Evolutionary conservation across 1,140 invertebrate genomes (phyloP).

Genomic region (Drosophila melanica): DNA sequence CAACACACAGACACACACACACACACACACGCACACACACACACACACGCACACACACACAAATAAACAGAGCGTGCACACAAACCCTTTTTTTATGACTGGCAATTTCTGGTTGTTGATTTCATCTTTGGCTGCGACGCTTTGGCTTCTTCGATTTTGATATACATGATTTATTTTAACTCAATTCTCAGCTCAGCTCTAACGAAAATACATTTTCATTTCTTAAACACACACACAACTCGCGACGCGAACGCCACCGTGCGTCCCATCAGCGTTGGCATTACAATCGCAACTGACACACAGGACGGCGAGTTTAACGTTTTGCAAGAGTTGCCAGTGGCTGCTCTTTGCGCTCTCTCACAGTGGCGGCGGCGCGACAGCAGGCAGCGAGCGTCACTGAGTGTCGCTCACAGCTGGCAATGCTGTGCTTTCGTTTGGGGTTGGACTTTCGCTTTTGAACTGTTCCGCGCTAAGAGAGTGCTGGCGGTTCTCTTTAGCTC

Average conservation of each 20-base stretch:
- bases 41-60: constrained; percentile 22
- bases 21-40: constrained; percentile 37
- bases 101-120: constrained; percentile 80
- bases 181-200: constrained; percentile 32
- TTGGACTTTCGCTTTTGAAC: constrained; percentile 47
- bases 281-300: constrained; percentile 74
- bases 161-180: constrained; percentile 73
- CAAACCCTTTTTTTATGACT: constrained; percentile 81
- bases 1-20: constrained; percentile 50
- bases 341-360: constrained; percentile 15
- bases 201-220: constrained; percentile 53
- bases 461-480: constrained; percentile 22
- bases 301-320: constrained; percentile 18
- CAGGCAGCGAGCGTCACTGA: background rate
- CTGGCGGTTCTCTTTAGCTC: constrained; percentile 1
- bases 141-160: constrained; percentile 63
- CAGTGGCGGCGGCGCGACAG: background rate
- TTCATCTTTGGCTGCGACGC: constrained; percentile 77
- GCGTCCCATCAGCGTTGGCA: constrained; percentile 71
- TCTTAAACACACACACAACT: constrained; percentile 45
- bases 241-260: constrained; percentile 66
- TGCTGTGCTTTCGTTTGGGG: constrained; percentile 21
- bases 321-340: background rate
- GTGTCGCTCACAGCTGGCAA: constrained; percentile 26
- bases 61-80: constrained; percentile 35